Conservation (phyloP, 2,113 vertebrate species). For the Nesospiza acunhae region DNA sequence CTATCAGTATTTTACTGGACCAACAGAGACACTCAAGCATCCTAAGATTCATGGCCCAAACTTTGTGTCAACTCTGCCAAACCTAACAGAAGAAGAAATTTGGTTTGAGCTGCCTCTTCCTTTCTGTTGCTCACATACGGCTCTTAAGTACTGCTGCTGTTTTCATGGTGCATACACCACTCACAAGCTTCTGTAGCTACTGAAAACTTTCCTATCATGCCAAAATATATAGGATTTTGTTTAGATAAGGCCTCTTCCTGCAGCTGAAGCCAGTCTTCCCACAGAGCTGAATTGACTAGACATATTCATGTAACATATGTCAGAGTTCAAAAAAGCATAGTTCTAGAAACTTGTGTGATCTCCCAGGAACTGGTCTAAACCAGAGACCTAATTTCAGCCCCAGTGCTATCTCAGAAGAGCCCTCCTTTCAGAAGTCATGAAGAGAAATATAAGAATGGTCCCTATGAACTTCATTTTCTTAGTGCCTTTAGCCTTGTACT, state of each 20-base stretch:
- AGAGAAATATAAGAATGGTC: not conserved
- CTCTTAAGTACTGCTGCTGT: not conserved
- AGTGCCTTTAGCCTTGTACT: not conserved
- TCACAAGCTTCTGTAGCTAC: not conserved
- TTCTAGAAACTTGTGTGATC: not conserved
- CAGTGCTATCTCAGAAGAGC: not conserved
- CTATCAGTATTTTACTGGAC: not conserved
- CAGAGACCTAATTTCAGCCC: not conserved
- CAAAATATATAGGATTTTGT: not conserved
- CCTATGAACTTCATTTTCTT: not conserved
- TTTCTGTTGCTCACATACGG: not conserved
- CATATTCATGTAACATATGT: not conserved
- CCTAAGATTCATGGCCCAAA: not conserved
- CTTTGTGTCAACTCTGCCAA: not conserved
- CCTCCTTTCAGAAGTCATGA: not conserved
- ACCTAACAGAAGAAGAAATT: not conserved
- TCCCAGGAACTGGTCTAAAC: not conserved
- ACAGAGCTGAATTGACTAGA: not conserved
- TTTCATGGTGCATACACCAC: not conserved
- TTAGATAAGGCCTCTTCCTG: not conserved
- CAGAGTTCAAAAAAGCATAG: not conserved
- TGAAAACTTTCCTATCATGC: not conserved
- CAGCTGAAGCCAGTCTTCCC: not conserved
- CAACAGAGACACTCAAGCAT: not conserved
- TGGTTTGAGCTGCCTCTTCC: not conserved